phyloP scores from a whole-genome alignment of 2,888 invertebrate species.

The Ligdia adustata region DNA sequence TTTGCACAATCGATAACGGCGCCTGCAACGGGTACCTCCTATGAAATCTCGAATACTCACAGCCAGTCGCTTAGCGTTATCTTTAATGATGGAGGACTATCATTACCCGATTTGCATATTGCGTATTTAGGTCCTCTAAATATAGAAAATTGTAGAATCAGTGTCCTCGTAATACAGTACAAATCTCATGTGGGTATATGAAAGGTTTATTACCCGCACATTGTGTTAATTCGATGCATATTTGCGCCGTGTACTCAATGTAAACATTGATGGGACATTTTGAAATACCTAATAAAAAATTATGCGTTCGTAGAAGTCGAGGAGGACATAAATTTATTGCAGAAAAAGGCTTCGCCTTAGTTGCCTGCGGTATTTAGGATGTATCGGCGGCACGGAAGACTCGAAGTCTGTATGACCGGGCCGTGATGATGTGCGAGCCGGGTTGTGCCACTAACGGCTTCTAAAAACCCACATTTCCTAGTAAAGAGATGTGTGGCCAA shows the following conservation, averaged over 20 bases:
- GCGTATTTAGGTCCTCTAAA: constrained; percentile 45
- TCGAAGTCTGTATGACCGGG: constrained; percentile 66
- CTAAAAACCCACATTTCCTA: constrained; percentile 79
- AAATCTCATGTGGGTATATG: constrained; percentile 67
- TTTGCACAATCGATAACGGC: constrained; percentile 35
- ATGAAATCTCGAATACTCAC: constrained; percentile 29
- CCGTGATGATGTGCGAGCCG: constrained; percentile 61
- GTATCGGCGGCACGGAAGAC: constrained; percentile 49
- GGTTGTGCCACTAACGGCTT: constrained; percentile 71
- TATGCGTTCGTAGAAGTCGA: constrained; percentile 38
- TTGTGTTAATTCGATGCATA: constrained; percentile 66
- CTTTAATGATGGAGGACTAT: constrained; percentile 35
- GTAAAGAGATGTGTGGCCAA: constrained; percentile 68
- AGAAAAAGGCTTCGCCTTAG: constrained; percentile 46
- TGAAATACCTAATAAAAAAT: constrained; percentile 53
- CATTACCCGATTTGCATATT: constrained; percentile 40
- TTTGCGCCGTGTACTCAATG: constrained; percentile 52
- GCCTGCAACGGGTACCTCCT: constrained; percentile 6
- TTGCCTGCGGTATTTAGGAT: constrained; percentile 46
- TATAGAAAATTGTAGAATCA: constrained; percentile 50
- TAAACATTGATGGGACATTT: constrained; percentile 54
- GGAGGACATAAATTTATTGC: constrained; percentile 42
- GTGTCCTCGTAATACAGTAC: constrained; percentile 61
- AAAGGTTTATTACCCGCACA: constrained; percentile 71
- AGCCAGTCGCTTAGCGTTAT: constrained; percentile 39